Base-by-base conservation (phyloP, 2,888 invertebrate genomes). In the Scaptomyza caliginosa region DNA sequence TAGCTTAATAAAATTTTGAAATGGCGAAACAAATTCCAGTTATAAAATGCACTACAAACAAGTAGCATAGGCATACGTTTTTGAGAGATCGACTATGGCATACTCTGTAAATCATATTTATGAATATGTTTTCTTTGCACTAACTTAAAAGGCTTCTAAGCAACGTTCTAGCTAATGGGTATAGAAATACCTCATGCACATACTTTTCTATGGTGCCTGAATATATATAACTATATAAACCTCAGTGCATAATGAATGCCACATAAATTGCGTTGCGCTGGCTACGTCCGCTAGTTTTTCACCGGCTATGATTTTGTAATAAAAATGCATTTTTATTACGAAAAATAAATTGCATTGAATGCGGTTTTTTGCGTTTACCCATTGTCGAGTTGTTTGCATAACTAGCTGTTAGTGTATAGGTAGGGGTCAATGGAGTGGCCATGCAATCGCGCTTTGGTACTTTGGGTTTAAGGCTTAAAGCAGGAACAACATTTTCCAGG, bases 341-440 rank as follows among this genome's bases (percentile, higher is more conserved):
- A 54, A 73, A 78, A 77, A 86, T 86, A 86, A 80, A 86, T 86
- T 84, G 81, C 77, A 72, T 77, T 86, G 49, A 69, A 74, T 74
- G 45, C 45, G 32, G 16, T 19, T 63, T 54, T 54, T 48, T 62
- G 24, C 26, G 45, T 28, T 56, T 46, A 26, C 2, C 16, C 51
- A 67, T 67, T 67, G 69, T 83, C 51, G 60, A 43, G 59, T 62
- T 66, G 68, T 55, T 67, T 63, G 77, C 48, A 58, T 48, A 62
- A 60, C 54, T 34, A 49, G 24, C 43, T 46, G 32, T 10, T 1
- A 23, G 4, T 30, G 42, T n/a, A 16, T 21, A 1, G 23, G 13
- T n/a, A 11, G 1, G 16, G 23, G 36, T 26, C 6, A 11, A 10
- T 10, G 19, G 32, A 16, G 3, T 21, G 17, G 46, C 2, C 10